Conservation (phyloP, 1,140 invertebrate species). For the Oreohelix idahoensis region DNA sequence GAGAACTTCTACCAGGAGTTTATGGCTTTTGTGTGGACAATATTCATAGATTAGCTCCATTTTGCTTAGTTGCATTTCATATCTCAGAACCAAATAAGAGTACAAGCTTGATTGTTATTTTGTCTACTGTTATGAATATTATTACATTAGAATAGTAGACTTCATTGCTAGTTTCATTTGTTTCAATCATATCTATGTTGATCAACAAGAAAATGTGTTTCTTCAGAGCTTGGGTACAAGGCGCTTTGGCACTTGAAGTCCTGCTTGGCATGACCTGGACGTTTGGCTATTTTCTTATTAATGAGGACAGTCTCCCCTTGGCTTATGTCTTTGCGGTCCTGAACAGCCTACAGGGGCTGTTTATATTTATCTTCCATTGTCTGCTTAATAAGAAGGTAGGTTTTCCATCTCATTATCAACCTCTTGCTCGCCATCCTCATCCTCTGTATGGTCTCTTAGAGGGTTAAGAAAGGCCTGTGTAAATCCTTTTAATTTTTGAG, state of each 20-base stretch:
- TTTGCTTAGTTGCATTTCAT: too few species aligned
- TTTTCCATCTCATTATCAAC: neutral
- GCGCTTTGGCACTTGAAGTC: conserved; percentile 75
- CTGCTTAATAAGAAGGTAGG: conserved; percentile 68
- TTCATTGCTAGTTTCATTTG: too few species aligned
- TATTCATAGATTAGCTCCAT: too few species aligned
- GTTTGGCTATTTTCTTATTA: conserved; percentile 75
- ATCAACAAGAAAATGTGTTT: neutral
- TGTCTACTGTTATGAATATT: too few species aligned
- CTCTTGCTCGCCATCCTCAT: neutral
- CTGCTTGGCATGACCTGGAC: conserved; percentile 77
- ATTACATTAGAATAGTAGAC: too few species aligned
- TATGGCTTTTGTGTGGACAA: too few species aligned
- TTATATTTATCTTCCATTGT: conserved; percentile 76
- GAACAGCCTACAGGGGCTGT: conserved; percentile 76
- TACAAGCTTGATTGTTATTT: too few species aligned
- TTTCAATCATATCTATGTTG: neutral
- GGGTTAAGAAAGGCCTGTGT: too few species aligned
- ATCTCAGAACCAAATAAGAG: too few species aligned
- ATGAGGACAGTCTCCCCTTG: conserved; percentile 70
- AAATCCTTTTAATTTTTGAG: too few species aligned
- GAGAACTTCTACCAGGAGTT: too few species aligned
- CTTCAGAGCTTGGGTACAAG: conserved; percentile 73
- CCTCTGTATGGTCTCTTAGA: too few species aligned
- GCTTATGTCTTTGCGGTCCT: conserved; percentile 76